phyloP scores from a whole-genome alignment of 2,113 vertebrate species.

The Corydoras sp. region DNA sequence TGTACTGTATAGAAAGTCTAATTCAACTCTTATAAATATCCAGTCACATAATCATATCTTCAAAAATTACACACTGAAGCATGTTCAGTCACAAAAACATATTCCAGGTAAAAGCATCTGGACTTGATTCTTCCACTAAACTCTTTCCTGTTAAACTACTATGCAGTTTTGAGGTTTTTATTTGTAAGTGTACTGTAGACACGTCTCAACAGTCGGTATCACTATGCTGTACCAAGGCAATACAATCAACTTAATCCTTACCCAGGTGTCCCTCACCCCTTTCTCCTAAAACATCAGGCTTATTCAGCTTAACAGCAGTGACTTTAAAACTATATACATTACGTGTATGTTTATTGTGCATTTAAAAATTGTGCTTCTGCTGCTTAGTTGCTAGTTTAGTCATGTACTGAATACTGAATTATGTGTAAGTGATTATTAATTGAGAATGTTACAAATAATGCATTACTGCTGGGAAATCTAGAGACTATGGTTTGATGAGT shows the following conservation, averaged over 20 bases:
- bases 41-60: no score
- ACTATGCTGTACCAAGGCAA: conserved; percentile 26
- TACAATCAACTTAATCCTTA: conserved; percentile 17
- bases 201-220: neutral
- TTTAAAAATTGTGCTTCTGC: conserved; percentile 57
- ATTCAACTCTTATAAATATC: no score
- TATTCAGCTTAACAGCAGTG: conserved; percentile 36
- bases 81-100: neutral
- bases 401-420: conserved; percentile 60
- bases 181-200: conserved; percentile 19
- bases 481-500: no score
- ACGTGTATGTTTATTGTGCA: conserved; percentile 62
- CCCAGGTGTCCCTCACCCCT: neutral
- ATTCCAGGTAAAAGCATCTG: neutral
- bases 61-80: no score
- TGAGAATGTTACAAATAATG: conserved; percentile 45
- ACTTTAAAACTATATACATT: conserved; percentile 48
- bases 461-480: neutral
- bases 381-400: conserved; percentile 59
- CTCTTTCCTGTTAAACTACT: neutral
- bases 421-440: conserved; percentile 45
- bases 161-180: neutral
- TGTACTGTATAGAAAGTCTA: no score
- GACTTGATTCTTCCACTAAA: neutral
- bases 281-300: conserved; percentile 35